Evolutionary conservation across 2,888 invertebrate species (phyloP).

Genomic region (Leptopilina myrica): DNA sequence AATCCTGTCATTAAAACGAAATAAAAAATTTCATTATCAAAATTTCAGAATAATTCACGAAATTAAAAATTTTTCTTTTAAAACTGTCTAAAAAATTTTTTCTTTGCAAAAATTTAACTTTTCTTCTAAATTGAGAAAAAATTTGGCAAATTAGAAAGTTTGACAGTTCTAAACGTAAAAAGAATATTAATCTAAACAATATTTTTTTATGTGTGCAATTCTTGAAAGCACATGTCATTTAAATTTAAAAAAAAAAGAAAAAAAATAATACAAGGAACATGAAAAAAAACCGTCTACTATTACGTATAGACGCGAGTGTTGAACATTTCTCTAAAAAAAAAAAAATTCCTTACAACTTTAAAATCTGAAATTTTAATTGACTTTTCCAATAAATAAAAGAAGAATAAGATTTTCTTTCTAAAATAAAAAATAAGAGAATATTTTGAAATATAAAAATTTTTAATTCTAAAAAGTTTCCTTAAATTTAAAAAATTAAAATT

Average conservation of each 20-base stretch:
- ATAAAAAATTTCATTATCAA: neutral
- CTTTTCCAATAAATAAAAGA: neutral
- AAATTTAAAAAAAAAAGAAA: neutral
- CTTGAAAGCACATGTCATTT: constrained; percentile 29
- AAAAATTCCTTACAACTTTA: constrained; percentile 23
- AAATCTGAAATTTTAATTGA: constrained; percentile 1
- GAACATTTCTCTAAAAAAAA: constrained; percentile 44
- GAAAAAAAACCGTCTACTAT: constrained; percentile 30
- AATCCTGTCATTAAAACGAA: too few relatives aligned
- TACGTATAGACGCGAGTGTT: constrained; percentile 34
- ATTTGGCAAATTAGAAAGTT: constrained; percentile 3
- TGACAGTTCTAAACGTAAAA: constrained; percentile 7
- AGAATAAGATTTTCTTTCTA: too few relatives aligned
- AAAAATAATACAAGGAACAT: neutral
- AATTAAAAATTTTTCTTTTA: too few relatives aligned
- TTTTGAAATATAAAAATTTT: too few relatives aligned
- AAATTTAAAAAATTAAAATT: too few relatives aligned
- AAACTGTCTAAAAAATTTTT: neutral
- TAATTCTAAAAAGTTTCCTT: too few relatives aligned
- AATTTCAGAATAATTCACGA: too few relatives aligned
- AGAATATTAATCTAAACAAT: constrained; percentile 39
- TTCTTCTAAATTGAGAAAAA: neutral
- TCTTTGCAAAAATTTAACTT: neutral
- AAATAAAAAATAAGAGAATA: too few relatives aligned
- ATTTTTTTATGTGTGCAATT: neutral